phyloP scores from a whole-genome alignment of 2,113 vertebrate species.

The Poeciliopsis turrubarensis region DNA sequence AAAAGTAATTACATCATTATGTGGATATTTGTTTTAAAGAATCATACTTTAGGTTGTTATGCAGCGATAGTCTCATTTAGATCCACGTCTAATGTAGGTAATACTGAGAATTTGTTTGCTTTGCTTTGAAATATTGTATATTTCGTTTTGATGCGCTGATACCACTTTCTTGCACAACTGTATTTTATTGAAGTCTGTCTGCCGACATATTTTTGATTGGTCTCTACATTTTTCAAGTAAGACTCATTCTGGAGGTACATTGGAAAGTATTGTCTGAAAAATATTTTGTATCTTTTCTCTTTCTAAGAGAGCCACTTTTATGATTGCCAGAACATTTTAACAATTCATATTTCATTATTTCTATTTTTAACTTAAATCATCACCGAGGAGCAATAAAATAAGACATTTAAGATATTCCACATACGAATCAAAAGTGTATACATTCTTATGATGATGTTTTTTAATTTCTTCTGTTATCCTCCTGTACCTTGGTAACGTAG shows the following conservation, averaged over 20 bases:
- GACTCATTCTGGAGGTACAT: constrained; percentile 8
- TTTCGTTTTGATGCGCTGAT: constrained; percentile 53
- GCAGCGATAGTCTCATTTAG: background rate
- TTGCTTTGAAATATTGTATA: constrained; percentile 15
- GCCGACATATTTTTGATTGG: constrained; percentile 13
- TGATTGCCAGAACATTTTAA: background rate
- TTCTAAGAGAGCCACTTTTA: background rate
- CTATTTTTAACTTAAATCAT: background rate
- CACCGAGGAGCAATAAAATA: background rate
- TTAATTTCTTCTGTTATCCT: constrained; percentile 2
- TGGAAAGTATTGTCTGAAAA: background rate
- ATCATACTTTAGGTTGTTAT: background rate
- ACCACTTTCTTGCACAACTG: constrained; percentile 24
- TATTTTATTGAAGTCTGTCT: constrained; percentile 38
- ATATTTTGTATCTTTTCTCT: constrained; percentile 7
- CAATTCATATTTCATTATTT: background rate
- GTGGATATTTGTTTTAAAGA: background rate
- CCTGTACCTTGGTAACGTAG: background rate
- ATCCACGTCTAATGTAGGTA: background rate
- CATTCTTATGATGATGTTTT: background rate
- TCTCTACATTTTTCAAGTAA: constrained; percentile 35
- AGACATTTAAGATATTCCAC: background rate
- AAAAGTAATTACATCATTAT: background rate
- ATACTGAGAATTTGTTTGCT: background rate
- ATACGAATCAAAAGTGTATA: background rate